A percentile compares a stretch with the other conserved stretches of the same genome.
Conservation (phyloP, 2,888 invertebrate species). For the Catocala nupta region DNA sequence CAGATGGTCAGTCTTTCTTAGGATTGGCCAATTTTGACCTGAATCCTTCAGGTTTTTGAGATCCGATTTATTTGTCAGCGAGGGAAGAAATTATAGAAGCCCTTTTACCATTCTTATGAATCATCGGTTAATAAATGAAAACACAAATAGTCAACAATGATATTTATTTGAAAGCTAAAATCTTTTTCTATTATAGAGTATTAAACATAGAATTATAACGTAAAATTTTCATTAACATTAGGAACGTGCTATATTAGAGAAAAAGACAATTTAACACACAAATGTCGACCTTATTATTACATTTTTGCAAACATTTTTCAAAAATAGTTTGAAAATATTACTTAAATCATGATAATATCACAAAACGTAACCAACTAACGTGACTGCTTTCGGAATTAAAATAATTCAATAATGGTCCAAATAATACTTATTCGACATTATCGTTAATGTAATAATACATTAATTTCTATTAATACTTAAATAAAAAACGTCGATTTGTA, state of each 20-base stretch:
- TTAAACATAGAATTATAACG: slow-evolving; percentile 74
- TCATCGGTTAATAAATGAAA: slow-evolving; percentile 30
- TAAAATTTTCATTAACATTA: slow-evolving; percentile 69
- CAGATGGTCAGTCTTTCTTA: too few relatives aligned
- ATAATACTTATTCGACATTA: slow-evolving; percentile 75
- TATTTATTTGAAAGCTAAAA: slow-evolving; percentile 84
- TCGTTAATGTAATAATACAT: slow-evolving; percentile 49
- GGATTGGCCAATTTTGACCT: too few relatives aligned
- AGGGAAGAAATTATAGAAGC: too few relatives aligned
- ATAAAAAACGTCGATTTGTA: slow-evolving; percentile 63
- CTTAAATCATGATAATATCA: slow-evolving; percentile 52
- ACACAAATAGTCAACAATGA: slow-evolving; percentile 78
- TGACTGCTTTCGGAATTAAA: slow-evolving; percentile 49
- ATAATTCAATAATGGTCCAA: slow-evolving; percentile 68
- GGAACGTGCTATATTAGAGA: slow-evolving; percentile 66
- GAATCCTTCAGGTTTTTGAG: too few relatives aligned
- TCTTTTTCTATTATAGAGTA: slow-evolving; percentile 69
- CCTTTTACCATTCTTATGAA: too few relatives aligned
- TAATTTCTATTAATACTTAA: slow-evolving; percentile 62
- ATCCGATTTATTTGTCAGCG: too few relatives aligned
- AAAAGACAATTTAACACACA: slow-evolving; percentile 50
- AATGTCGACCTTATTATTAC: slow-evolving; percentile 45
- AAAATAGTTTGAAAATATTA: slow-evolving; percentile 48
- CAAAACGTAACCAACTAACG: slow-evolving; percentile 39
- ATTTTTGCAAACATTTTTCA: slow-evolving; percentile 42